phyloP scores from a whole-genome alignment of 2,888 invertebrate species.

The Thymelicus acteon region DNA sequence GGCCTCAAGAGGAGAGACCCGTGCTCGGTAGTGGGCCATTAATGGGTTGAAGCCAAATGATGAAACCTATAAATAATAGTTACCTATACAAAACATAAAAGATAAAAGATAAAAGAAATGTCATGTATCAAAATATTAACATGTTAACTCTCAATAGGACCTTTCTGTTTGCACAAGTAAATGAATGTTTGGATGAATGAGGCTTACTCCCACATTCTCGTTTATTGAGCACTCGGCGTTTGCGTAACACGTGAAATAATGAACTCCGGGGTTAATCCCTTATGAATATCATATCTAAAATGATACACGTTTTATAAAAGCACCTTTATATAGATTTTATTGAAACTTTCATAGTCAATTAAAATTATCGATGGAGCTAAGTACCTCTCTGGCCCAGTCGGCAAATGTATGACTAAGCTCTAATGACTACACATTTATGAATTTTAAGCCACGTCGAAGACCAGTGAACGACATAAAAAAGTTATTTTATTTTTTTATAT shows the following conservation, averaged over 20 bases:
- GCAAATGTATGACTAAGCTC: no score
- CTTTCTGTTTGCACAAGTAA: slow-evolving; percentile 2
- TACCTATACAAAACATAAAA: background rate
- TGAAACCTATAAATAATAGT: background rate
- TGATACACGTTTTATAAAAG: background rate
- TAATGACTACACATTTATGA: no score
- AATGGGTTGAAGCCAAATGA: no score
- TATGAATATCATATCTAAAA: background rate
- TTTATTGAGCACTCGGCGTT: slow-evolving; percentile 16
- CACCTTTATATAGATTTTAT: no score
- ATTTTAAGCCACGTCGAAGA: no score
- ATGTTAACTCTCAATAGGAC: background rate
- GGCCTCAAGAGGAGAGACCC: no score
- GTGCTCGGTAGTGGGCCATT: no score
- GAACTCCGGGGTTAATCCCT: background rate
- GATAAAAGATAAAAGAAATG: background rate
- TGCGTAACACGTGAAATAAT: slow-evolving; percentile 5
- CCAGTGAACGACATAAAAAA: no score
- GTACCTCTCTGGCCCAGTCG: no score
- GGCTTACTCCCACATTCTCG: slow-evolving; percentile 9
- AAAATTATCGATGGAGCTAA: no score
- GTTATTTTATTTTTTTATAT: no score
- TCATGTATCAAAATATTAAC: background rate
- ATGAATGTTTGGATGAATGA: slow-evolving; percentile 6
- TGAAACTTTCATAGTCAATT: no score